Conservation (phyloP, 2,113 vertebrate genomes). For the Crotalus tigris region DNA sequence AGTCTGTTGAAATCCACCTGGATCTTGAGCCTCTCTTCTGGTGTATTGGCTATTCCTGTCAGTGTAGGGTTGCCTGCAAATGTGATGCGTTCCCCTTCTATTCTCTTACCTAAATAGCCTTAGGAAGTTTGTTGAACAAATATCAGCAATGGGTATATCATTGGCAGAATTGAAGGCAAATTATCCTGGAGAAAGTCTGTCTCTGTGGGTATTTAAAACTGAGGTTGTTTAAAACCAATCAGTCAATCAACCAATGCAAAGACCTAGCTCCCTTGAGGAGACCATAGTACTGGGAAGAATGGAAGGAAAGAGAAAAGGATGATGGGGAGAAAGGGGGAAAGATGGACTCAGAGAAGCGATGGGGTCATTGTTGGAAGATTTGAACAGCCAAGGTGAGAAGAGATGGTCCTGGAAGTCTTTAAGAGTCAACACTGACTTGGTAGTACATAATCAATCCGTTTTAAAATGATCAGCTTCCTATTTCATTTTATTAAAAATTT, state of each 20-base stretch:
- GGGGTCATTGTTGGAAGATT: neutral
- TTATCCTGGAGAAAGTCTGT: neutral
- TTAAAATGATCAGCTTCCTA: neutral
- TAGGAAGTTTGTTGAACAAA: too few species aligned
- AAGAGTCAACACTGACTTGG: neutral
- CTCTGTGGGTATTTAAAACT: neutral
- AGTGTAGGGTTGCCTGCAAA: too few species aligned
- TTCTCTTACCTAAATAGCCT: too few species aligned
- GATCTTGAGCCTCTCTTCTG: too few species aligned
- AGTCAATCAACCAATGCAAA: neutral
- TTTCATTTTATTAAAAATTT: neutral
- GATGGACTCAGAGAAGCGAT: neutral
- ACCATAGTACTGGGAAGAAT: neutral
- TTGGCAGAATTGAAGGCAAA: neutral
- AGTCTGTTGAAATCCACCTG: too few species aligned
- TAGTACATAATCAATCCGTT: neutral
- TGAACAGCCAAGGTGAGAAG: neutral
- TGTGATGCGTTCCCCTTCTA: too few species aligned
- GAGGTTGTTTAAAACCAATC: neutral
- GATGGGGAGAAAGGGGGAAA: neutral
- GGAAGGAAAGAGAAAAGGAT: neutral
- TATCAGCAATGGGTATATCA: too few species aligned
- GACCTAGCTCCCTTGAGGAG: neutral
- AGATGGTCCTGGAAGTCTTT: neutral
- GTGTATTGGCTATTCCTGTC: too few species aligned